Evolutionary conservation across 2,888 invertebrate species (phyloP).

Genomic region (Noctuana brunneofusca): DNA sequence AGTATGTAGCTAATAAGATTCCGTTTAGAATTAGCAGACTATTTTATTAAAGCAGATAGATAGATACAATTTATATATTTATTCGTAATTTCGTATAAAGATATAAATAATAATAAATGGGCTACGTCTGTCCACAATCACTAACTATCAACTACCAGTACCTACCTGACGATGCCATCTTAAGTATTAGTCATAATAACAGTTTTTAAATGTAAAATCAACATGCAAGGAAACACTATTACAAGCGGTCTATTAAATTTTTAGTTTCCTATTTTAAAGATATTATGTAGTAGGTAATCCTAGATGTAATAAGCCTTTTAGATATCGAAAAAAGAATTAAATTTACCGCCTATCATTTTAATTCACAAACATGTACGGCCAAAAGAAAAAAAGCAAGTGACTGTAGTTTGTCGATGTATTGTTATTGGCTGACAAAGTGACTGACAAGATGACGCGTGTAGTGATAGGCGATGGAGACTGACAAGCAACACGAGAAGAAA

Average conservation of each 20-base stretch:
- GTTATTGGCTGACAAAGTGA: slow-evolving; percentile 36
- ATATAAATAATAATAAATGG: too few species aligned
- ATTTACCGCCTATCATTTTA: slow-evolving; percentile 11
- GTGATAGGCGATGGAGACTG: slow-evolving; percentile 39
- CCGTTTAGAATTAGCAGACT: background rate
- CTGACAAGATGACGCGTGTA: slow-evolving; percentile 39
- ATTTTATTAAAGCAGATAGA: too few species aligned
- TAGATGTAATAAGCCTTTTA: background rate
- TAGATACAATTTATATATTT: background rate
- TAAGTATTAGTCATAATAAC: too few species aligned
- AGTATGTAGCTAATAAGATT: background rate
- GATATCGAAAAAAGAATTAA: background rate
- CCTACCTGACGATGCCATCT: too few species aligned
- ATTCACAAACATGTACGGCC: slow-evolving; percentile 15
- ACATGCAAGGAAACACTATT: background rate
- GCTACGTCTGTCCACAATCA: too few species aligned
- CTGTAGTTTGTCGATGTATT: slow-evolving; percentile 36
- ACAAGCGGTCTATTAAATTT: background rate
- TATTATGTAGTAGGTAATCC: background rate
- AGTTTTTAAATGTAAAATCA: too few species aligned
- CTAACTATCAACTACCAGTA: too few species aligned
- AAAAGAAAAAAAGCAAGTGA: slow-evolving; percentile 6
- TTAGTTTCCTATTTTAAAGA: background rate
- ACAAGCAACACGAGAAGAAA: slow-evolving; percentile 36
- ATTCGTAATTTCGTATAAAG: too few species aligned